Conservation (phyloP, 30 jellyfish, hydroid and myxozoan species). For the Phacellophora camtschatica region DNA sequence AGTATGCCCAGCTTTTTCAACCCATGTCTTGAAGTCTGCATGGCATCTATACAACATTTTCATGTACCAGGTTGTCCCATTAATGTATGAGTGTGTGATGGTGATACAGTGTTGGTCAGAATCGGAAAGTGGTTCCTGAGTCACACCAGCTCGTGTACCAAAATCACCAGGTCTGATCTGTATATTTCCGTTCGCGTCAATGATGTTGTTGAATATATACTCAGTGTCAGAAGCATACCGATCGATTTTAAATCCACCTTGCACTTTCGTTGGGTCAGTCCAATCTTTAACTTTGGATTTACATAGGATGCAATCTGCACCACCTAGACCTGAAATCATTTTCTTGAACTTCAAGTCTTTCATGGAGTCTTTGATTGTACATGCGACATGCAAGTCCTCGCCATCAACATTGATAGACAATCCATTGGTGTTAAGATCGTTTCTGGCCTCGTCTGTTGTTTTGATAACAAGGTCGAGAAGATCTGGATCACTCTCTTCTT, state of each 20-base stretch:
- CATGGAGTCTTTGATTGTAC: not conserved
- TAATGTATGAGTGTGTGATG: not conserved
- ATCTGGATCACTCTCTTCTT: not conserved
- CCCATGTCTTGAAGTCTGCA: not conserved
- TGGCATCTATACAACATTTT: not conserved
- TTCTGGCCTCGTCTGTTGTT: not conserved
- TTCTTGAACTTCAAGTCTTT: not conserved
- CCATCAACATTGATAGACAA: not conserved
- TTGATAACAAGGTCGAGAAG: not conserved
- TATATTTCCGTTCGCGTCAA: not conserved
- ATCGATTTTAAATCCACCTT: not conserved
- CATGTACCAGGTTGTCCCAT: not conserved
- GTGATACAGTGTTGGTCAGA: not conserved
- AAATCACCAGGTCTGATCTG: not conserved
- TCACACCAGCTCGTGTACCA: not conserved
- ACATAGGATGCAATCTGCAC: not conserved
- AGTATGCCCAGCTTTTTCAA: too few species aligned
- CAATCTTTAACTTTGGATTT: not conserved
- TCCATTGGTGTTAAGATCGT: too few species aligned
- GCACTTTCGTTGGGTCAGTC: not conserved
- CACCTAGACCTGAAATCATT: not conserved
- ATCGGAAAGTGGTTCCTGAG: not conserved
- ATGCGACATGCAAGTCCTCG: not conserved
- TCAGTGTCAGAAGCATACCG: not conserved
- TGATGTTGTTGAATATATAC: not conserved